phyloP scores from a whole-genome alignment of 1,140 invertebrate species.

The Radopholus similis region DNA sequence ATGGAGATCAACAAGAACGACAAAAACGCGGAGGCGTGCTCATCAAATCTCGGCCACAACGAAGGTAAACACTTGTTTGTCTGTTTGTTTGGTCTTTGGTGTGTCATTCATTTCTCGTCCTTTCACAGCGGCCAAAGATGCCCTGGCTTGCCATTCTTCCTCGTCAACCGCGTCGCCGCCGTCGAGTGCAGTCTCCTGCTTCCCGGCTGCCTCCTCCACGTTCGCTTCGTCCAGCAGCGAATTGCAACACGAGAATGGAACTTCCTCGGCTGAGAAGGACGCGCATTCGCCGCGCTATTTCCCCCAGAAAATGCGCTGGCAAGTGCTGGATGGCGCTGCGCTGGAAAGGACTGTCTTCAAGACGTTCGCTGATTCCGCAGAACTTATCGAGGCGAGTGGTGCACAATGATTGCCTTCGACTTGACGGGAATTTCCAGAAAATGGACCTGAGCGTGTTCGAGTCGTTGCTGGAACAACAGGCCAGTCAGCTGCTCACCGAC shows the following conservation, averaged over 20 bases:
- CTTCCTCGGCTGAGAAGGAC: too few relatives aligned
- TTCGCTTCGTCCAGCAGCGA: too few relatives aligned
- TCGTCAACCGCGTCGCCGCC: not conserved
- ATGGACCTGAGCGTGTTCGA: not conserved
- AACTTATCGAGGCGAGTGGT: slow-evolving; percentile 27
- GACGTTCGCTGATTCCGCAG: slow-evolving; percentile 30
- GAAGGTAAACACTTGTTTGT: not conserved
- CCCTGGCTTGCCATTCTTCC: not conserved
- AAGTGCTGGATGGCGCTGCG: slow-evolving; percentile 43
- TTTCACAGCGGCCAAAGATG: not conserved
- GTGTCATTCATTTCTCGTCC: too few relatives aligned
- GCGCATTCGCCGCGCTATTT: slow-evolving; percentile 34
- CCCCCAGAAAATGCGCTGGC: slow-evolving; percentile 18
- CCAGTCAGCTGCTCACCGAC: slow-evolving; percentile 20
- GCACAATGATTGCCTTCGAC: not conserved
- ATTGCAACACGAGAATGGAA: too few relatives aligned
- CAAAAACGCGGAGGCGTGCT: too few relatives aligned
- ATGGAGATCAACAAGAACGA: slow-evolving; percentile 13
- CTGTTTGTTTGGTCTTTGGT: too few relatives aligned
- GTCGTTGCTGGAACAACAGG: not conserved
- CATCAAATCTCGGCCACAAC: too few relatives aligned
- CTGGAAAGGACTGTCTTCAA: slow-evolving; percentile 36
- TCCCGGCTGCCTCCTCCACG: too few relatives aligned
- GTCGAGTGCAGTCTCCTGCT: not conserved
- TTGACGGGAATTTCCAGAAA: slow-evolving; percentile 32